Evolutionary conservation across 1,140 invertebrate species (phyloP).

Genomic region (Mactra quadrangularis): DNA sequence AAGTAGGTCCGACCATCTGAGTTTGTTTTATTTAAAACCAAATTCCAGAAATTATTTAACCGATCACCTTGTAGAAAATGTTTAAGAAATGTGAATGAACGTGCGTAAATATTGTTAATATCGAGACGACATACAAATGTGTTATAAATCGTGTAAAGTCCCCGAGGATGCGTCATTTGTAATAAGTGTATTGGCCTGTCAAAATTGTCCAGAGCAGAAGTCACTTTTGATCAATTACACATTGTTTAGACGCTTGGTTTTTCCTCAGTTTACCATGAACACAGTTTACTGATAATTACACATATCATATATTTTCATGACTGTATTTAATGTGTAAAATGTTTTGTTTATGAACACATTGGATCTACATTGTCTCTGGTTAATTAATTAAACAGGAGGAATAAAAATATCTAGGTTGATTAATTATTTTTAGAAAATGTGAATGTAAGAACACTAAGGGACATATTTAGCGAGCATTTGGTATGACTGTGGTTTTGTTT

Average conservation of each 20-base stretch:
- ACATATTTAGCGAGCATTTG: too few relatives aligned
- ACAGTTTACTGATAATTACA: neutral
- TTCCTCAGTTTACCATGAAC: neutral
- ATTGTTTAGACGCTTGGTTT: constrained; percentile 6
- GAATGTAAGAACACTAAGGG: too few relatives aligned
- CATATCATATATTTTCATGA: neutral
- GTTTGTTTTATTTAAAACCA: too few relatives aligned
- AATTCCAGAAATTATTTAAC: too few relatives aligned
- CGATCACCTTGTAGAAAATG: too few relatives aligned
- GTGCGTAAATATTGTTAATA: too few relatives aligned
- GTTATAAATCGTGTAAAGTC: constrained; percentile 51
- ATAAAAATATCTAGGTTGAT: too few relatives aligned
- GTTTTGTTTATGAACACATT: neutral
- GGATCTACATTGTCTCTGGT: neutral
- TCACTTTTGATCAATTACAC: constrained; percentile 37
- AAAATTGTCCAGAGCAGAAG: constrained; percentile 37
- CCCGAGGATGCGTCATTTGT: constrained; percentile 45
- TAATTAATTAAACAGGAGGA: too few relatives aligned
- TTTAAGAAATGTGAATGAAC: too few relatives aligned
- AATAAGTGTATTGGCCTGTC: constrained; percentile 44
- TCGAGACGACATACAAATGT: constrained; percentile 32
- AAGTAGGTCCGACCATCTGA: too few relatives aligned
- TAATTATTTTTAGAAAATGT: neutral
- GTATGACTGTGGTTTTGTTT: too few relatives aligned
- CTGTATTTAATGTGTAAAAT: neutral